Percentiles rank a stretch among this genome's conserved stretches.
These are phyloP conservation scores for Cryptocephalus moraei DNA, from an alignment of 2,888 invertebrate genomes.

Conservation along the genomic window DNA sequence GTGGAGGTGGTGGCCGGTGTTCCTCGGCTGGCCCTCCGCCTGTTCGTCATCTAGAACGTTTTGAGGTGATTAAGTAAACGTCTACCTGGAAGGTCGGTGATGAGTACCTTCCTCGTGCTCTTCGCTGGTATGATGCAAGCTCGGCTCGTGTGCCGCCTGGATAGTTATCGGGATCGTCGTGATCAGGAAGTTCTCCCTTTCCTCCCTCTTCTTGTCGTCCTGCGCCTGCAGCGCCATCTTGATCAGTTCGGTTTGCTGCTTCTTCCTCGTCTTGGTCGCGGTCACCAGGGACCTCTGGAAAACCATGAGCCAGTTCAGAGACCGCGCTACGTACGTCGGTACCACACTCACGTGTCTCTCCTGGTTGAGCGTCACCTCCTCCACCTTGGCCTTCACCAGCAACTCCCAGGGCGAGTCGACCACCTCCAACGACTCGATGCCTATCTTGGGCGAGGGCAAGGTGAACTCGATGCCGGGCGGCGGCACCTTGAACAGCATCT, in stretches of 20 bases:
- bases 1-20: conserved; percentile 72
- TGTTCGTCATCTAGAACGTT: conserved; percentile 40
- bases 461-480: conserved; percentile 99
- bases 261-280: conserved; percentile 96
- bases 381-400: conserved; percentile 94
- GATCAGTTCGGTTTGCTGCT: conserved; percentile 97
- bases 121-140: conserved; percentile 74
- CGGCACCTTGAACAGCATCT: conserved; percentile 92
- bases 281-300: conserved; percentile 84
- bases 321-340: no score
- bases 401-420: conserved; percentile 99
- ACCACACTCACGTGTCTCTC: conserved; percentile 73
- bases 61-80: background rate
- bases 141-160: conserved; percentile 94
- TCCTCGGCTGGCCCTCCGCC: conserved; percentile 55
- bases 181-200: conserved; percentile 89
- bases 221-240: conserved; percentile 90
- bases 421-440: conserved; percentile 86
- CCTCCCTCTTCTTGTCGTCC: conserved; percentile 90
- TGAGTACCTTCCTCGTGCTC: conserved; percentile 64
- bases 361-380: conserved; percentile 97
- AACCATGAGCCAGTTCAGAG: background rate
- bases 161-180: conserved; percentile 92
- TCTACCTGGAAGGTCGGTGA: no score
- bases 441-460: conserved; percentile 96